These are phyloP conservation scores for Rhabdomys pumilio DNA, from an alignment of 2,797 vertebrate genomes.

Conservation along the genomic window DNA sequence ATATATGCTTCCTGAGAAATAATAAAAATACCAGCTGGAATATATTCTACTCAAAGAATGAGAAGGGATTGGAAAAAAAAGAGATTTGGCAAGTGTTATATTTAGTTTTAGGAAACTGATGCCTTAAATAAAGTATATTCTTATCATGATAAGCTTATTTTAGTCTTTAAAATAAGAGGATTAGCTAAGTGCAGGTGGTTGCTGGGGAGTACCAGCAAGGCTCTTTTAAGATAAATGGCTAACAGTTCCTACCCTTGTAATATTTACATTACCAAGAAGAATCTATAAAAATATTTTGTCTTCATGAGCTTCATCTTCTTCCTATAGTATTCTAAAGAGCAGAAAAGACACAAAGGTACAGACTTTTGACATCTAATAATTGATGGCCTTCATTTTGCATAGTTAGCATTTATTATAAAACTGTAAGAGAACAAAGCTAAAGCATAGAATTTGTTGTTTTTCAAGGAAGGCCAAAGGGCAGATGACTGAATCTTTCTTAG, in stretches of 20 bases:
- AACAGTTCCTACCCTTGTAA: conserved; percentile 14
- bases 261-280: conserved; percentile 13
- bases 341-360: background rate
- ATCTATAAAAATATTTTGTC: background rate
- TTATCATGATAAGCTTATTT: background rate
- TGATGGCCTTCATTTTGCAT: background rate
- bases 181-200: background rate
- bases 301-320: background rate
- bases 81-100: background rate
- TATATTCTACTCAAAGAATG: background rate
- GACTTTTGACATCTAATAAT: conserved; percentile 15
- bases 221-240: conserved; percentile 20
- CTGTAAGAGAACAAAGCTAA: background rate
- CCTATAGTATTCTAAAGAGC: background rate
- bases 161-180: conserved; percentile 25
- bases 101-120: conserved; percentile 42
- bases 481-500: background rate
- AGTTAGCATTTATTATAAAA: conserved; percentile 26
- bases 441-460: background rate
- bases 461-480: background rate
- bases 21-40: conserved; percentile 49
- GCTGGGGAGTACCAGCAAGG: background rate
- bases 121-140: conserved; percentile 16
- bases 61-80: background rate
- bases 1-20: background rate